These are phyloP conservation scores for Sylvia atricapilla DNA, from an alignment of 2,113 vertebrate species.

Conservation along the genomic window DNA sequence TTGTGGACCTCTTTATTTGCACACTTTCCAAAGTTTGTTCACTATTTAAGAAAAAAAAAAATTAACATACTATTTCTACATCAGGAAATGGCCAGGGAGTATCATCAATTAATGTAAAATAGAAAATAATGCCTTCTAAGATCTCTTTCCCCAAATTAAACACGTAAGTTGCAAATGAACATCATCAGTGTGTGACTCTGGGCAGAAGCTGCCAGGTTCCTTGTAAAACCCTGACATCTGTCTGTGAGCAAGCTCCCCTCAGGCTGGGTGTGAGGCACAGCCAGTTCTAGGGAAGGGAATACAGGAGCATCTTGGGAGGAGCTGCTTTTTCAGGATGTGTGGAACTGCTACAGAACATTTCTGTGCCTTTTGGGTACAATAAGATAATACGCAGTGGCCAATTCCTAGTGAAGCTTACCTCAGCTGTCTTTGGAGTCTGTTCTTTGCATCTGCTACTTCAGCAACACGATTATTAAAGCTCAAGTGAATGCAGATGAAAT, in stretches of 20 bases:
- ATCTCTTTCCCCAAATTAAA: neutral
- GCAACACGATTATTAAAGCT: conserved; percentile 61
- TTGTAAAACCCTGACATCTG: neutral
- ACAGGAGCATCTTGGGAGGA: neutral
- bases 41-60: neutral
- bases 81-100: neutral
- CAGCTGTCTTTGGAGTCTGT: conserved; percentile 69
- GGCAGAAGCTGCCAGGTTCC: neutral
- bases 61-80: neutral
- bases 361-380: neutral
- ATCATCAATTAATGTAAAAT: neutral
- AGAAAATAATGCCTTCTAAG: neutral
- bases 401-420: conserved; percentile 35
- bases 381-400: neutral
- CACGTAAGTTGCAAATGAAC: neutral
- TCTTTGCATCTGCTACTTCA: conserved; percentile 58
- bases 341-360: neutral
- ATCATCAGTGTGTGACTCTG: neutral
- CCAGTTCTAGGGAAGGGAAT: neutral
- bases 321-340: neutral
- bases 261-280: rapidly evolving
- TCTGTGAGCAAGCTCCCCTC: neutral
- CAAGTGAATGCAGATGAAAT: conserved; percentile 65
- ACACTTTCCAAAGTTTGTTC: neutral
- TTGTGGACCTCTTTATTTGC: neutral